phyloP scores from a whole-genome alignment of 1,140 invertebrate species.

The Papilio machaon region DNA sequence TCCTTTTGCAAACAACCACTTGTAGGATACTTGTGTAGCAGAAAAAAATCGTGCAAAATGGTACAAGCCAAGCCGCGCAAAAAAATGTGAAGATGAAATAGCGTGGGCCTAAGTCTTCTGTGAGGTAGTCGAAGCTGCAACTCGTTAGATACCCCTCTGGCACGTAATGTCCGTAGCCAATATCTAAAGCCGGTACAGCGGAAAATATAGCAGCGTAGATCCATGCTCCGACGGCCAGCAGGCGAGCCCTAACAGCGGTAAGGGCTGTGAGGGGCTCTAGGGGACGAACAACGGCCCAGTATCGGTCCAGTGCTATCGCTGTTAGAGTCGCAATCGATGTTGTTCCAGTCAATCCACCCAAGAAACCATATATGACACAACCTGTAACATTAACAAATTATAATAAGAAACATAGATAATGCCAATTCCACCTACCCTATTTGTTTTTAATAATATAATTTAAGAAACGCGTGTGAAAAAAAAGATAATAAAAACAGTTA shows the following conservation, averaged over 20 bases:
- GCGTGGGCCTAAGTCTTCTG: slow-evolving; percentile 80
- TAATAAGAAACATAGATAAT: no score
- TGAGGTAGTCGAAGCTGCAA: slow-evolving; percentile 91
- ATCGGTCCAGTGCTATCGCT: slow-evolving; percentile 87
- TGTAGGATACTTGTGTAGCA: slow-evolving; percentile 87
- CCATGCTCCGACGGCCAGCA: slow-evolving; percentile 87
- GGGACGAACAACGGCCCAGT: slow-evolving; percentile 87
- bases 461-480: no score
- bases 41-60: slow-evolving; percentile 86
- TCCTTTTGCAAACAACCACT: slow-evolving; percentile 83
- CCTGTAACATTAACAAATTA: slow-evolving; percentile 78
- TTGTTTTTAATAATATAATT: no score
- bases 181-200: slow-evolving; percentile 85
- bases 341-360: slow-evolving; percentile 87
- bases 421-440: no score
- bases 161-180: slow-evolving; percentile 88
- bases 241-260: slow-evolving; percentile 83
- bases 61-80: slow-evolving; percentile 86
- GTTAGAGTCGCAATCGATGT: slow-evolving; percentile 87
- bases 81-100: slow-evolving; percentile 87
- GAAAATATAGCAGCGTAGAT: slow-evolving; percentile 87
- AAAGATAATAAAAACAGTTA: no score
- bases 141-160: slow-evolving; percentile 91
- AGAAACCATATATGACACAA: slow-evolving; percentile 87
- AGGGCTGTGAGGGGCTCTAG: slow-evolving; percentile 84